phyloP scores from a whole-genome alignment of 2,888 invertebrate species.

The Scaptodrosophila latifasciaeformis region DNA sequence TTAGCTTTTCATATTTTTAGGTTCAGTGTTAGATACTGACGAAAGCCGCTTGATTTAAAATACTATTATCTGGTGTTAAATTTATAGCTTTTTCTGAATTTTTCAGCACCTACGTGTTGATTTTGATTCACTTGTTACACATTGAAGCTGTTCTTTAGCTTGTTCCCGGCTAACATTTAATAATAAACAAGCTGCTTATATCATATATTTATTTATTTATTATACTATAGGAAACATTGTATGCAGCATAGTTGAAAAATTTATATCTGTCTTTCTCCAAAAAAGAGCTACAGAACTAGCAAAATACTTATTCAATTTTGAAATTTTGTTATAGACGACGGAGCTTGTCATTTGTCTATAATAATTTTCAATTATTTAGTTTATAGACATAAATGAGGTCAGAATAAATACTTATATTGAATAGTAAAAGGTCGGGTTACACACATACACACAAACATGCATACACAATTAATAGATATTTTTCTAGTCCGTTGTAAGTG shows the following conservation, averaged over 20 bases:
- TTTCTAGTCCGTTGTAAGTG: constrained; percentile 34
- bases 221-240: background rate
- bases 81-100: too few species aligned
- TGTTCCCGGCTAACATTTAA: too few species aligned
- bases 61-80: too few species aligned
- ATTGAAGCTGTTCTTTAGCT: too few species aligned
- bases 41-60: too few species aligned
- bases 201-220: constrained; percentile 10
- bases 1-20: too few species aligned
- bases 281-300: constrained; percentile 62
- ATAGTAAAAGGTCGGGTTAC: constrained; percentile 49
- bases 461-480: constrained; percentile 36
- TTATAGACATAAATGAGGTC: constrained; percentile 69
- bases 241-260: constrained; percentile 16
- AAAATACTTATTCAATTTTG: constrained; percentile 51
- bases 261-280: constrained; percentile 45
- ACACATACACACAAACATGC: constrained; percentile 29
- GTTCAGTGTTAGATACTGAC: too few species aligned
- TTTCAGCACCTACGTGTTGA: too few species aligned
- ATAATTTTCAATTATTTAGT: constrained; percentile 46
- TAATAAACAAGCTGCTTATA: too few species aligned
- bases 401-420: constrained; percentile 52
- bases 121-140: too few species aligned
- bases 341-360: constrained; percentile 35
- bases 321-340: constrained; percentile 55